These are phyloP conservation scores for Caracal caracal DNA, from an alignment of 2,113 vertebrate genomes.

Conservation along the genomic window DNA sequence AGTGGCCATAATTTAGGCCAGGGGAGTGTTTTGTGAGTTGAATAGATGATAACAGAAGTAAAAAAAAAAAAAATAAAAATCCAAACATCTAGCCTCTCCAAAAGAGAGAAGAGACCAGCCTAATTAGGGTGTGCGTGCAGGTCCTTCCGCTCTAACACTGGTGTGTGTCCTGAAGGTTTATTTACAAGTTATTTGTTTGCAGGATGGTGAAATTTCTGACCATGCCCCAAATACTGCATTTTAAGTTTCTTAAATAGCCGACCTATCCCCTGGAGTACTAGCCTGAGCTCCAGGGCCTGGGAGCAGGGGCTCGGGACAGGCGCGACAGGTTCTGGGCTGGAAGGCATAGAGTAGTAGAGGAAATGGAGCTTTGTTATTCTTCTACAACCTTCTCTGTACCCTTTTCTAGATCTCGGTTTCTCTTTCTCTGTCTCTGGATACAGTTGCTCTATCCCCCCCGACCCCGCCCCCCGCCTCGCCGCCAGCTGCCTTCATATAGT, in stretches of 20 bases:
- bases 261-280: background rate
- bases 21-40: background rate
- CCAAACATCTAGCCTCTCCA: background rate
- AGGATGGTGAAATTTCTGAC: background rate
- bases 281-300: background rate
- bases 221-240: background rate
- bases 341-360: background rate
- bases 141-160: background rate
- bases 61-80: background rate
- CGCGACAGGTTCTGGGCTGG: background rate
- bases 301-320: background rate
- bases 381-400: background rate
- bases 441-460: background rate
- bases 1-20: background rate
- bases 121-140: background rate
- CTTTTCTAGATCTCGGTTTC: background rate
- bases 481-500: background rate
- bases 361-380: background rate
- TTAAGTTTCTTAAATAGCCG: background rate
- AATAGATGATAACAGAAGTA: background rate
- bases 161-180: background rate
- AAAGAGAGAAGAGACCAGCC: slow-evolving; percentile 1
- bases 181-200: slow-evolving; percentile 11
- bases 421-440: background rate
- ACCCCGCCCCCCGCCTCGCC: fast-evolving